phyloP scores from a whole-genome alignment of 2,797 vertebrate species.

The Amphiprion clarkii region DNA sequence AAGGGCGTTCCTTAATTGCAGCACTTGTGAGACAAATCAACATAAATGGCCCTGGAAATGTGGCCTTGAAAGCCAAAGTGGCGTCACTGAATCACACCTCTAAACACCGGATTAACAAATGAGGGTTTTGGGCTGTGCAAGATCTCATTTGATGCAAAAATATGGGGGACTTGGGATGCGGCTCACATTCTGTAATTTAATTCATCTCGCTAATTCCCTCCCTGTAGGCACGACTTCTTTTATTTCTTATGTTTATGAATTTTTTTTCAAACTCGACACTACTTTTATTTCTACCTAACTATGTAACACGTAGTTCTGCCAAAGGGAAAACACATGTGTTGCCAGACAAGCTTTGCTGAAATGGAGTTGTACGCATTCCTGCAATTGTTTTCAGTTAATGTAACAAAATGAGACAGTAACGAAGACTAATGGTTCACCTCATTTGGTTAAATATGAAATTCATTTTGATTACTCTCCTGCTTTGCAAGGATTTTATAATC shows the following conservation, averaged over 20 bases:
- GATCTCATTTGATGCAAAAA: slow-evolving; percentile 37
- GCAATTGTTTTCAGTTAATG: slow-evolving; percentile 76
- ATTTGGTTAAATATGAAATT: slow-evolving; percentile 84
- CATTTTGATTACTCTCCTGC: slow-evolving; percentile 81
- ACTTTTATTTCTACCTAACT: slow-evolving; percentile 12
- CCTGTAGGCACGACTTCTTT: slow-evolving; percentile 16
- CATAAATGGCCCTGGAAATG: slow-evolving; percentile 80
- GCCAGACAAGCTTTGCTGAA: slow-evolving; percentile 53
- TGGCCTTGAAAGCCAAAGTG: slow-evolving; percentile 72
- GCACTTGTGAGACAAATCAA: slow-evolving; percentile 83
- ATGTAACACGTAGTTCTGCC: slow-evolving; percentile 6
- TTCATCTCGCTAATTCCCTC: slow-evolving; percentile 45
- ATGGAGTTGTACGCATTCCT: slow-evolving; percentile 72
- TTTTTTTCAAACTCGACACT: slow-evolving; percentile 11
- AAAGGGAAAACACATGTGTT: slow-evolving; percentile 28
- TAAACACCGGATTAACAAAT: slow-evolving; percentile 72
- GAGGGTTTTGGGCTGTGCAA: slow-evolving; percentile 43
- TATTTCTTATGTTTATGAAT: slow-evolving; percentile 3
- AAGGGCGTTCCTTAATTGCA: slow-evolving; percentile 81
- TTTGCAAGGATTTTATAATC: slow-evolving; percentile 79
- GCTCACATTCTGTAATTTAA: slow-evolving; percentile 40
- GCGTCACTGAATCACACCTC: slow-evolving; percentile 65
- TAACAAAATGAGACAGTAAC: slow-evolving; percentile 82
- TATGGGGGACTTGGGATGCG: slow-evolving; percentile 7
- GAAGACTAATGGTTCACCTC: slow-evolving; percentile 81